Evolutionary conservation across 2,888 invertebrate genomes (phyloP), one percentile per base, ranked within the genome.

Genomic region (Phoronis australis): DNA sequence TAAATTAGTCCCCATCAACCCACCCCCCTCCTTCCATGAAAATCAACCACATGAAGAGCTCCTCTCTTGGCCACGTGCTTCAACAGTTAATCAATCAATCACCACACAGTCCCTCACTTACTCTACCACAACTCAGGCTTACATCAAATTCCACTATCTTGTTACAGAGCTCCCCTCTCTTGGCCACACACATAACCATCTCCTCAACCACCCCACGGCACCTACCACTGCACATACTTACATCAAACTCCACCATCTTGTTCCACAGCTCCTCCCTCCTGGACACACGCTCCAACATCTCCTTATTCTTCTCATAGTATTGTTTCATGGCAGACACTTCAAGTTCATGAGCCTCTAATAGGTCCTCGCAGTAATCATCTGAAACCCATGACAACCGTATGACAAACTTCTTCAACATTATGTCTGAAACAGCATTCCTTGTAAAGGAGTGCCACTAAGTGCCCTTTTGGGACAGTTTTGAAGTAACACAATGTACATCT

Each of bases 321-420:
- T 56, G 51, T 47, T 69, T 64, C 55, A 90, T 79, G 65, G 83
- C 84, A 15, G 85, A 83, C 3, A 88, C 78, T 73, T 93, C 88
- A 41, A 84, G 71, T 71, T 93, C 91, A 68, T 91, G 90, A 21
- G 86, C 69, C 1, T 84, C 83, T 9, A 93, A 79, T 1, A 90
- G 79, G 72, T 89, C 88, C 66, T 93, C 92, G 0, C 85, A 86
- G 69, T 83, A 90, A 39, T 83, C 82, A 38, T 86, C 84, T 61
- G 83, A 82, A 62, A 81, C 3, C 3, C n/a, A 38, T 42, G 37
- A 25, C 27, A 37, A 20, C 3, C n/a, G n/a, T n/a, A n/a, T n/a
- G n/a, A n/a, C n/a, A n/a, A n/a, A n/a, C n/a, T n/a, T n/a, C n/a
- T n/a, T n/a, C n/a, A n/a, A n/a, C n/a, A n/a, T n/a, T n/a, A n/a